phyloP scores from a whole-genome alignment of 2,113 vertebrate genomes.

The Pungitius pungitius region DNA sequence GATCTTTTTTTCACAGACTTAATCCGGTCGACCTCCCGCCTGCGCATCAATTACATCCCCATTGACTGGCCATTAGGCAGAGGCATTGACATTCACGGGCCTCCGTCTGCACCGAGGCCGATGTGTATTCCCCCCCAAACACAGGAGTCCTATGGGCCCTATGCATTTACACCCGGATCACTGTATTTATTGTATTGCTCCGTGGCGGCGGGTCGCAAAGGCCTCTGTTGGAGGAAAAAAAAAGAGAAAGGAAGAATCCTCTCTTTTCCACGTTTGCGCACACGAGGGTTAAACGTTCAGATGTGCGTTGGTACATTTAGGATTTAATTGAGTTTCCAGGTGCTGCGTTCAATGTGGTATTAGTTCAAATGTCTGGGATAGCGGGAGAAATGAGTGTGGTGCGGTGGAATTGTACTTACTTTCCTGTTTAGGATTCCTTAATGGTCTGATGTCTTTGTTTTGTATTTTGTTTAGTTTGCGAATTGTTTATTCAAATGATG shows the following conservation, averaged over 20 bases:
- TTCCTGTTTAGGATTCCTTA: neutral
- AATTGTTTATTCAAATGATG: neutral
- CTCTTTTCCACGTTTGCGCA: conserved; percentile 2
- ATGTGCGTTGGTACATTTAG: neutral
- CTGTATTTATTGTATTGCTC: conserved; percentile 50
- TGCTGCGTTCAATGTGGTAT: too few relatives aligned
- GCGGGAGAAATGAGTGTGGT: neutral
- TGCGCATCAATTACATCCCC: conserved; percentile 80
- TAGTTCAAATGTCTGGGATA: neutral
- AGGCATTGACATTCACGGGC: conserved; percentile 80
- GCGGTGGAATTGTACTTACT: too few relatives aligned
- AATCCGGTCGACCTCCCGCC: conserved; percentile 79
- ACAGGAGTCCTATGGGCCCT: conserved; percentile 26
- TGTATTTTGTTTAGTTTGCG: neutral
- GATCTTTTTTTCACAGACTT: conserved; percentile 53
- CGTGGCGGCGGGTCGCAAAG: neutral
- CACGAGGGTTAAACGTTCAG: neutral
- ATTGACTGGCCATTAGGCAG: conserved; percentile 77
- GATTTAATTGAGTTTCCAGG: neutral
- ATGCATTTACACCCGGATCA: conserved; percentile 52
- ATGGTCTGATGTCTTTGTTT: neutral
- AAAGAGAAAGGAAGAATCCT: neutral
- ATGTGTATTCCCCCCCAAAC: conserved; percentile 80
- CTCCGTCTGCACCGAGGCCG: conserved; percentile 74
- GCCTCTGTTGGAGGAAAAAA: neutral